Base-by-base conservation (phyloP, 2,797 vertebrate species). In the Epinephelus coioides region DNA sequence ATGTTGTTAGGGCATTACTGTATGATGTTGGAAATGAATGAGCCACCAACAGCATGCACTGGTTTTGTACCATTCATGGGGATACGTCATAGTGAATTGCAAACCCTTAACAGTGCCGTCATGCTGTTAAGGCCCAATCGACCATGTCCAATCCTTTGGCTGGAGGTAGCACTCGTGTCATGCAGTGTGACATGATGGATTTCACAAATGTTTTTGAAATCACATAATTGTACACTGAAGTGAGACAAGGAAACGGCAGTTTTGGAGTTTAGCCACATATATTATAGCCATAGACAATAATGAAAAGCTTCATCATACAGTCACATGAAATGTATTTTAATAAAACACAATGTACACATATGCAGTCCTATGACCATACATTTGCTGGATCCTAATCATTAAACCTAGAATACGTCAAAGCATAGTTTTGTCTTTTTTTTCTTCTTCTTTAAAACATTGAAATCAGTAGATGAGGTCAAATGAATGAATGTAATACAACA, bases 311-410 rank as follows among this genome's bases (percentile, higher is more conserved):
- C 84, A 85, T 90, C 60, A 76, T 89, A 84, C 90, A 94, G 90
- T 94, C 94, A 95, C 94, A 95, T 93, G 92, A 95, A 95, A 94
- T 95, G 92, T 93, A 90, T 93, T 96, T 96, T 96, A 96, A 95
- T 96, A 95, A 95, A 96, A 95, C 96, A 96, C 95, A 94, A 95
- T 91, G 93, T 95, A 96, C 94, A 96, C 92, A 95, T 95, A 95
- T 93, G 95, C 93, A 96, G 94, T 95, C 95, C 93, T 92, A 94
- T 94, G 95, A 95, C 94, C 94, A 93, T 95, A 96, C 94, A 96
- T 91, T 94, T 94, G 94, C 89, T 92, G 91, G 92, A 93, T 90
- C 91, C 94, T 94, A 94, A 94, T 94, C 91, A 90, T 91, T 93
- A 91, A 95, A 95, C 92, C 90, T 92, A 95, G 91, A 94, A 92